Evolutionary conservation across 1,140 invertebrate genomes (phyloP), one percentile per base, ranked within the genome.

Genomic region (Drosophila oshimai): DNA sequence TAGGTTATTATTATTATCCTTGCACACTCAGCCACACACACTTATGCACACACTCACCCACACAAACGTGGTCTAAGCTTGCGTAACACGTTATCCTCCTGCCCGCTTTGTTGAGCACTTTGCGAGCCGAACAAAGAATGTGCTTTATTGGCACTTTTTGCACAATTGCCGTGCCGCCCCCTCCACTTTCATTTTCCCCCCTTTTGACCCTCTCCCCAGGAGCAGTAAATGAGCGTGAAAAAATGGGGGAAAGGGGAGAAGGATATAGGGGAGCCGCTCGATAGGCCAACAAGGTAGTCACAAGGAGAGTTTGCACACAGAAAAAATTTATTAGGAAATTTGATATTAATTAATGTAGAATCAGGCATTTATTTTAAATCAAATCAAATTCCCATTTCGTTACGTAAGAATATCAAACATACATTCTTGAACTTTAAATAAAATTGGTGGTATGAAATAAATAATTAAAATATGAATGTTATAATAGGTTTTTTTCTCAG

Each of bases 1-100:
- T 87, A 74, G 81, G 76, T 87, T 87, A 87, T 87, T 87, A 87
- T 87, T 87, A 87, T 87, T 87, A 87, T 87, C 76, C 81, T 67
- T 62, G 64, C 83, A 87, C 76, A 86, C 71, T 61, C 75, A 62
- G 47, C 39, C 76, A 80, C 77, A 80, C 72, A 61, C 53, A 64
- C 44, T 36, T 28, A 49, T 39, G 33, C 41, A 68, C 41, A 39
- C 51, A 46, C 24, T 46, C 13, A 20, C 41, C 4, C 41, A 60
- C 31, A 33, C 46, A 54, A 24, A 41, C 36, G 20, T 29, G 20
- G 41, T 26, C 74, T 83, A 83, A 78, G 74, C 79, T 81, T 58
- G 61, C 78, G 80, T 78, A 74, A 84, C 79, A 86, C 80, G 80
- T 75, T 80, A 80, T 62, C 75, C 75, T 62, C 60, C 61, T 65